Conservation (phyloP, 1,140 invertebrate genomes). For the Dinothrombium tinctorium region DNA sequence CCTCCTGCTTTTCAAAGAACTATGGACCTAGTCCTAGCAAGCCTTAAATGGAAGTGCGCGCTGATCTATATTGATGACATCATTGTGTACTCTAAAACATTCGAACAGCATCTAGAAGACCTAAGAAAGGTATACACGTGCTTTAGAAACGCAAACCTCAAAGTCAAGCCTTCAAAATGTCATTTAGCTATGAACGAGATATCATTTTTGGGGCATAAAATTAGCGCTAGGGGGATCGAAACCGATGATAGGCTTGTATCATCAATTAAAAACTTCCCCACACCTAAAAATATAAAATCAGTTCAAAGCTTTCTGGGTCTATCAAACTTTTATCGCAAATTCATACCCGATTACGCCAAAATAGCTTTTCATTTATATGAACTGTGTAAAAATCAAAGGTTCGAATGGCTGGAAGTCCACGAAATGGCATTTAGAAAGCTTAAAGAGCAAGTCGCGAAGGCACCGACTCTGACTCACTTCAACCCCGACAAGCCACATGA, state of each 20-base stretch:
- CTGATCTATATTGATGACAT: constrained; percentile 11
- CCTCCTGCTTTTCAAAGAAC: constrained; percentile 19
- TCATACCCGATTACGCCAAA: constrained; percentile 15
- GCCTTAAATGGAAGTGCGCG: too few species aligned
- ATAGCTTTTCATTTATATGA: constrained; percentile 11
- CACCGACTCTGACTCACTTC: constrained; percentile 13
- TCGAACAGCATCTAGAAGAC: constrained; percentile 1
- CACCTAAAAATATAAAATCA: constrained; percentile 12
- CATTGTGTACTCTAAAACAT: neutral
- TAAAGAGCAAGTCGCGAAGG: constrained; percentile 17
- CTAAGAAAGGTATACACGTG: neutral
- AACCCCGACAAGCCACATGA: constrained; percentile 2
- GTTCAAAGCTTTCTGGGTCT: constrained; percentile 15
- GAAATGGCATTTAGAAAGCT: constrained; percentile 3
- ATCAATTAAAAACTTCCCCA: constrained; percentile 12
- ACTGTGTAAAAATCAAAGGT: constrained; percentile 6
- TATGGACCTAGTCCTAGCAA: constrained; percentile 15
- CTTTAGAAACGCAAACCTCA: neutral
- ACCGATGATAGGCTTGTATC: constrained; percentile 13
- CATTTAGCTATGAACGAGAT: constrained; percentile 3
- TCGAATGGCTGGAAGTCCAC: constrained; percentile 1
- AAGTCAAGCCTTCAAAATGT: constrained; percentile 3
- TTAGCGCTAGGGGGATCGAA: constrained; percentile 11
- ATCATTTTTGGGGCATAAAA: constrained; percentile 9
- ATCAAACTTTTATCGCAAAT: constrained; percentile 15